These are phyloP conservation scores for Serinus canaria DNA, from an alignment of 2,113 vertebrate genomes.

Conservation along the genomic window DNA sequence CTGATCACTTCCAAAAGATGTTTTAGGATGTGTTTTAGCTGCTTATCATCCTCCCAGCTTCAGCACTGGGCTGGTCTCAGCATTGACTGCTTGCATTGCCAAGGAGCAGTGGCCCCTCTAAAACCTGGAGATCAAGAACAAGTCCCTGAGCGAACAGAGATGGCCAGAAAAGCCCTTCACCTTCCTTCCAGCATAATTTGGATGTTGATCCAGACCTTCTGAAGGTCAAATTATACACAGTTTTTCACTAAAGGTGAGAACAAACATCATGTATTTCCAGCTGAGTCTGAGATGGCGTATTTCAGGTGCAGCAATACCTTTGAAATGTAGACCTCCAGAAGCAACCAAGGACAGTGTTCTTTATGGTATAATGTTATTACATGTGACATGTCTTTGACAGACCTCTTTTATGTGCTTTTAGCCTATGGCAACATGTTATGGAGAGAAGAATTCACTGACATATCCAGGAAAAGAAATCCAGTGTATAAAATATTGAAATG, in stretches of 20 bases:
- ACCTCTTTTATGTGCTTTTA: constrained; percentile 16
- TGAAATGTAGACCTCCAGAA: not conserved
- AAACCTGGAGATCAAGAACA: not conserved
- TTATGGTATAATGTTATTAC: constrained; percentile 8
- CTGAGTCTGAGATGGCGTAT: not conserved
- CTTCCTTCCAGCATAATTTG: not conserved
- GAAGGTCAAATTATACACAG: not conserved
- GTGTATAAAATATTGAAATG: constrained; percentile 29
- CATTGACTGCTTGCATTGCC: not conserved
- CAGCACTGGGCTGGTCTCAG: not conserved
- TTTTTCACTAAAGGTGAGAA: not conserved
- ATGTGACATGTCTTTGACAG: constrained; percentile 15
- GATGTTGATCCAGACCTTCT: not conserved
- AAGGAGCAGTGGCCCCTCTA: fast-evolving
- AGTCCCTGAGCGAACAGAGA: not conserved
- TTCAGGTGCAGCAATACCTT: not conserved
- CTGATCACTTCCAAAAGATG: not conserved
- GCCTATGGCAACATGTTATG: constrained; percentile 26
- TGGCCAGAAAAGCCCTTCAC: not conserved
- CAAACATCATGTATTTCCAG: not conserved
- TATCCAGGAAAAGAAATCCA: not conserved
- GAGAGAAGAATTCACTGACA: constrained; percentile 25
- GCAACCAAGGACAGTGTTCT: not conserved
- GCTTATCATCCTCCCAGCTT: not conserved
- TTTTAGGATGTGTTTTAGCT: not conserved